These are phyloP conservation scores for Thalassaphorura encarpata DNA, from an alignment of 1,140 invertebrate species.

Conservation along the genomic window DNA sequence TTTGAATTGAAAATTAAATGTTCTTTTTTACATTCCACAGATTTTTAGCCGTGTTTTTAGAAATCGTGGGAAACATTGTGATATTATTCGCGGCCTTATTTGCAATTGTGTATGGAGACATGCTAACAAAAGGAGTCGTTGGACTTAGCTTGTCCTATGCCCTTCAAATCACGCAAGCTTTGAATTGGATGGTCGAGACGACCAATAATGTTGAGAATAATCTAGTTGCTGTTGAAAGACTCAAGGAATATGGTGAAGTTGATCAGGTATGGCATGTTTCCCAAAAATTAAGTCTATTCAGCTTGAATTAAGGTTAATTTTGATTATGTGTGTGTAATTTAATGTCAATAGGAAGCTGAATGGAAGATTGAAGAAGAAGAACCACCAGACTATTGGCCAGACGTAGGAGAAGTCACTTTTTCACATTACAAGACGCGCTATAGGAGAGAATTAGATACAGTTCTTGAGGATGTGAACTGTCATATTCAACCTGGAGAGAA, in stretches of 20 bases:
- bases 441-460: background rate
- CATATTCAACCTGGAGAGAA: constrained; percentile 1
- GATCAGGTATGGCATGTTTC: background rate
- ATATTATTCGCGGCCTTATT: constrained; percentile 5
- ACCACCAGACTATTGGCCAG: background rate
- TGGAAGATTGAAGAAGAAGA: background rate
- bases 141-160: constrained; percentile 5
- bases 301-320: background rate
- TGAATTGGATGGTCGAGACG: constrained; percentile 6
- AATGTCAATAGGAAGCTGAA: background rate
- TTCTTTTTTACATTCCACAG: background rate
- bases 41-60: constrained; percentile 1
- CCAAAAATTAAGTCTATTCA: background rate
- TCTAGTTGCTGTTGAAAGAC: constrained; percentile 8
- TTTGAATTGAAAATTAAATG: constrained; percentile 37
- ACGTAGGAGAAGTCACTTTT: background rate
- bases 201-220: constrained; percentile 1
- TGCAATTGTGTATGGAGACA: background rate
- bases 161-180: background rate
- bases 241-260: constrained; percentile 2
- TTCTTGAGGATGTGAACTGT: background rate
- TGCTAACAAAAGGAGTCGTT: constrained; percentile 2
- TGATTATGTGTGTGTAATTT: background rate
- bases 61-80: background rate
- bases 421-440: background rate